Base-by-base conservation (phyloP, 2,888 invertebrate genomes). In the Melipona bicolor region DNA sequence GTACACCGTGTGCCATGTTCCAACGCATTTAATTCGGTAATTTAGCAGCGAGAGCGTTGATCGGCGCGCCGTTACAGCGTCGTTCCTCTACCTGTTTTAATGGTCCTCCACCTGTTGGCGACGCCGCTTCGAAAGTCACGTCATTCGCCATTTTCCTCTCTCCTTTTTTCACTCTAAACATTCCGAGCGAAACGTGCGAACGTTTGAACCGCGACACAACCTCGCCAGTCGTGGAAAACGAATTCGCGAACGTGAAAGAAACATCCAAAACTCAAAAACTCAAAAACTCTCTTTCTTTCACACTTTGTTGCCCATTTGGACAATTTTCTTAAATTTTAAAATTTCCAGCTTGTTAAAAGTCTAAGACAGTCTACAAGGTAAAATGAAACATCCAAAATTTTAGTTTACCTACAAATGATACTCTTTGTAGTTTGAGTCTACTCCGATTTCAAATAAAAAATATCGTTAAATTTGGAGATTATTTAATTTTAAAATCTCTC, bases 41-140 rank as follows among this genome's bases (percentile, higher is more conserved):
- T 86, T 87, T 81, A 78, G 75, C 83, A 81, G 74, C 78, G 67
- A 36, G 64, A 71, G 74, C 71, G 81, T 81, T 83, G 87, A 87
- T 87, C 82, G 86, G 74, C 32, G 70, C 67, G 50, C 79, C 81
- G 81, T 86, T 86, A 87, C 81, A 87, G 71, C 81, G 79, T 77
- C 77, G 80, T 83, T 78, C 87, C 75, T 64, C 62, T 32, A 64
- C 62, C 32, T 64, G 78, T 86, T 86, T 86, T 86, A 86, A 86
- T 86, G 80, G 86, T 62, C 77, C 80, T 86, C 86, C 86, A 86
- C 86, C 86, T 86, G 86, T 86, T 86, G 86, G 86, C 62, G 77
- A 64, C 61, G 61, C 73, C 56, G 75, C 59, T 76, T 67, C 75
- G 76, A 78, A 81, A 86, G 80, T 86, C 83, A 79, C 79, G 69